Base-by-base conservation (phyloP, 2,797 vertebrate genomes). In the Onychomys torridus region DNA sequence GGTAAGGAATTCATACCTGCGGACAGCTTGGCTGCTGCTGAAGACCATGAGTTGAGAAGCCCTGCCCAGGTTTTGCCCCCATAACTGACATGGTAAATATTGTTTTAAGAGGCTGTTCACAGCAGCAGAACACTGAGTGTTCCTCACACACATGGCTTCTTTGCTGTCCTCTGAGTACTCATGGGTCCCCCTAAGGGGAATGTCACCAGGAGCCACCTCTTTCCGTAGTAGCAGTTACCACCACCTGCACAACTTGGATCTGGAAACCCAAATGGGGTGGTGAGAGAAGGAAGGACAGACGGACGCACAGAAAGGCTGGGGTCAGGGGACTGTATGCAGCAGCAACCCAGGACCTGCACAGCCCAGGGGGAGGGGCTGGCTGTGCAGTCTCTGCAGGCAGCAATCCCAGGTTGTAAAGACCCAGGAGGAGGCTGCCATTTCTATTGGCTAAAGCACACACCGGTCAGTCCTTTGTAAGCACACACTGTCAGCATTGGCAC, bases 91-190 rank as follows among this genome's bases (percentile, higher is more conserved):
- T 34, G 17, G 29, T 59, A 61, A 49, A 46, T 63, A 4, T 19
- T 84, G 19, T 43, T 61, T 76, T 29, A 76, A 76, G 25, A 32
- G 27, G 34, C 46, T 73, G 67, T 87, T 6, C 49, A 29, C 17
- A 40, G 14, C 84, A 40, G 67, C 34, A 19, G 21, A 46, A 67
- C 11, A 25, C 65, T 27, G 14, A 34, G 43, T n/a, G 23, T 73
- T 19, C n/a, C 37, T 16, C 71, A 3, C 1, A 5, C 25, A 32
- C 27, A 1, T 1, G 6, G 12, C 29, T 49, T 46, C 6, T 8
- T 32, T 46, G 37, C 71, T 61, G 16, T 43, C 52, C 23, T 75
- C 55, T n/a, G 57, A 46, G 87, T 25, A 7, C 76, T 32, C 25
- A 9, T 43, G 43, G 49, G 75, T 59, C 61, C 27, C 61, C n/a